Evolutionary conservation across 2,113 vertebrate species (phyloP).

Genomic region (Pipa parva): DNA sequence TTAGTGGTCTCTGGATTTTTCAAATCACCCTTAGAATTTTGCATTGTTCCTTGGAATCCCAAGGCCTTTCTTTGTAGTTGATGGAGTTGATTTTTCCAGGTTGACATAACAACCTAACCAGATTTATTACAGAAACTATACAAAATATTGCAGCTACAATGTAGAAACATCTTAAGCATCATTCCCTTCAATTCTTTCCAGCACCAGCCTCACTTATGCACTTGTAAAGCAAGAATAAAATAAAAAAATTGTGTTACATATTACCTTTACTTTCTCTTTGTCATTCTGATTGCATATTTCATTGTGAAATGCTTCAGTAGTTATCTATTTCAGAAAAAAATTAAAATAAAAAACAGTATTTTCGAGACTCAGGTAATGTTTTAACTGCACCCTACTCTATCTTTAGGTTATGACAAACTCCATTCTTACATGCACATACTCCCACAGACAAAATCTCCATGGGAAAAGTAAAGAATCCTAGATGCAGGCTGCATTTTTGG

Average conservation of each 20-base stretch:
- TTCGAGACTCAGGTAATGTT: constrained; percentile 25
- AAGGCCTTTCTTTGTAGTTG: no score
- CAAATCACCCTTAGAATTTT: no score
- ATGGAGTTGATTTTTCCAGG: no score
- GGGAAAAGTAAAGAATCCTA: no score
- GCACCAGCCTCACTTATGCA: constrained; percentile 31
- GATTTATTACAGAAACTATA: no score
- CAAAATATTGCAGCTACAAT: no score
- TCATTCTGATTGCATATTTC: constrained; percentile 37
- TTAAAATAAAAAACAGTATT: constrained; percentile 41
- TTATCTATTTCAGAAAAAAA: constrained; percentile 42
- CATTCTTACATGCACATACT: constrained; percentile 15
- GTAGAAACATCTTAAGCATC: no score
- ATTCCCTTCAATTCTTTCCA: neutral
- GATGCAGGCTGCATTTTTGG: no score
- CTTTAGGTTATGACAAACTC: neutral
- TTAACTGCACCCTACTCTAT: neutral
- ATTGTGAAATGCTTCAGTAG: constrained; percentile 38
- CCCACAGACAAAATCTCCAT: neutral
- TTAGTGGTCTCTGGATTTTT: no score
- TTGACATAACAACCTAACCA: no score
- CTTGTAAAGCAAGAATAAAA: constrained; percentile 1
- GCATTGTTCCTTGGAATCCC: no score
- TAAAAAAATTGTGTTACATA: constrained; percentile 3
- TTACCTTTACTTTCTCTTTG: constrained; percentile 40